Conservation (phyloP, 2,113 vertebrate genomes). For the Albula glossodonta region DNA sequence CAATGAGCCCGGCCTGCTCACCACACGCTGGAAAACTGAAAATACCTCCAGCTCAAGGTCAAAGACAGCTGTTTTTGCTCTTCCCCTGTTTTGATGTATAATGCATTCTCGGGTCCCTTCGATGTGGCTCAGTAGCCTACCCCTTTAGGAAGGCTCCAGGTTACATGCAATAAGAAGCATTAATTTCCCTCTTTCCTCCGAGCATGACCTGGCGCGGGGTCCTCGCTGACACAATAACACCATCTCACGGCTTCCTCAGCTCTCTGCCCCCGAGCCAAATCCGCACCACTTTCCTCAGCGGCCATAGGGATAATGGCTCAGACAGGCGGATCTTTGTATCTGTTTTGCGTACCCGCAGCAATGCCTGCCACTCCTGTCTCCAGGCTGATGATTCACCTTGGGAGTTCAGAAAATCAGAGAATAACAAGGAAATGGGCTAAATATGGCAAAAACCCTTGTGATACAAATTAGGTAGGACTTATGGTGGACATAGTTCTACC, state of each 20-base stretch:
- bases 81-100: background rate
- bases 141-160: slow-evolving; percentile 23
- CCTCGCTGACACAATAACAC: slow-evolving; percentile 35
- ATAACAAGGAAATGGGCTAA: background rate
- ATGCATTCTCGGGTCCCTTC: background rate
- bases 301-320: slow-evolving; percentile 47
- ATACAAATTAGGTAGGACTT: background rate
- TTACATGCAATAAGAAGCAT: slow-evolving; percentile 50
- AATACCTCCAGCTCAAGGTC: background rate
- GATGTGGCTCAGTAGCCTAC: background rate
- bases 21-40: background rate
- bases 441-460: background rate
- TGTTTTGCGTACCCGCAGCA: slow-evolving; percentile 11
- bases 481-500: background rate
- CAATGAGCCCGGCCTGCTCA: background rate
- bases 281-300: slow-evolving; percentile 63
- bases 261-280: slow-evolving; percentile 58
- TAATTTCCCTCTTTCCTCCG: slow-evolving; percentile 37
- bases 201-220: slow-evolving; percentile 46
- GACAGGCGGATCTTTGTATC: slow-evolving; percentile 36
- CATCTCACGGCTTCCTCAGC: slow-evolving; percentile 36
- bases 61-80: background rate
- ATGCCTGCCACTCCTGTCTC: background rate
- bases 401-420: slow-evolving; percentile 8
- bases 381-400: background rate